Conservation (phyloP, 2,888 invertebrate genomes). For the Cantharis rustica region DNA sequence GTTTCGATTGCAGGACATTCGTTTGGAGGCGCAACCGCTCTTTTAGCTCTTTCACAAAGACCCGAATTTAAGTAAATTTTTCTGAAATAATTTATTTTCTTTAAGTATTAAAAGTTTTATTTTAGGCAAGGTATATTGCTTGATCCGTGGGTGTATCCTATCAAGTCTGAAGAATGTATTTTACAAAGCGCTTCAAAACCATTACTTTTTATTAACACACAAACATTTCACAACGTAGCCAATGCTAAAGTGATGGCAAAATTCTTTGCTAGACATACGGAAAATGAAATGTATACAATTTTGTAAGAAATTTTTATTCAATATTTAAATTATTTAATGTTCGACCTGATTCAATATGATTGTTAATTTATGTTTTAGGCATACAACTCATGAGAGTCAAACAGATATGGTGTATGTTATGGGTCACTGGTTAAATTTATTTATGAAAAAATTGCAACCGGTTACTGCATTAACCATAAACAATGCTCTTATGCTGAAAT, state of each 20-base stretch:
- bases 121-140: constrained; percentile 59
- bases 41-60: constrained; percentile 61
- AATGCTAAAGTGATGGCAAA: constrained; percentile 60
- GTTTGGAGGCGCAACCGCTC: constrained; percentile 67
- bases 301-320: constrained; percentile 47
- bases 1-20: constrained; percentile 66
- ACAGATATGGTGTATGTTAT: constrained; percentile 55
- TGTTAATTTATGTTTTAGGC: constrained; percentile 41
- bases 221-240: constrained; percentile 61
- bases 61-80: constrained; percentile 58
- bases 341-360: too few species aligned
- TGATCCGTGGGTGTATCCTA: constrained; percentile 68
- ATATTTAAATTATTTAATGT: too few species aligned
- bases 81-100: background rate
- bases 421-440: constrained; percentile 59
- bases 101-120: constrained; percentile 9
- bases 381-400: constrained; percentile 59
- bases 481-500: constrained; percentile 54
- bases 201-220: constrained; percentile 62
- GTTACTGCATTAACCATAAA: constrained; percentile 53
- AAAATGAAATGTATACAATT: constrained; percentile 54
- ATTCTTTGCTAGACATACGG: constrained; percentile 38
- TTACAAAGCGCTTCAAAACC: constrained; percentile 56
- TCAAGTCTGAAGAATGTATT: constrained; percentile 55
- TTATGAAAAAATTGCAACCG: constrained; percentile 57